A percentile compares a stretch with the other conserved stretches of the same genome.
Conservation (phyloP, 2,113 vertebrate genomes). For the Eurystomus gularis region DNA sequence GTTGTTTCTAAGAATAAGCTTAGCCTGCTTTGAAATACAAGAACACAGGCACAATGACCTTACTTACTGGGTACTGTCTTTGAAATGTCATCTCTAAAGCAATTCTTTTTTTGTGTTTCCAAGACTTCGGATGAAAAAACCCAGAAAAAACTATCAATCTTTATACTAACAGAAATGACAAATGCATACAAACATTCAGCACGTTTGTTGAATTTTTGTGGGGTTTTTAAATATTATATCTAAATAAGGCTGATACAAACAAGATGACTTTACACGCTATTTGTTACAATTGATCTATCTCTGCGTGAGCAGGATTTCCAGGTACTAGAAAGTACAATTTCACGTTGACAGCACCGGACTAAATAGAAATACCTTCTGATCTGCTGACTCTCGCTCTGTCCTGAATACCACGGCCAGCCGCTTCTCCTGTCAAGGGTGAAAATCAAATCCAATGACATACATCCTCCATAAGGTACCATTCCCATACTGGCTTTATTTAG, state of each 20-base stretch:
- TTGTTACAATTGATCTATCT: neutral
- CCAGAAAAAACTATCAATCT: neutral
- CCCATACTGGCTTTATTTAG: neutral
- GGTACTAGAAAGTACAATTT: neutral
- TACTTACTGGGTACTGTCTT: neutral
- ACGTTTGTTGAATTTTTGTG: neutral
- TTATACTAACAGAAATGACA: neutral
- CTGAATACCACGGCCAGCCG: neutral
- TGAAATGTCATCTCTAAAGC: neutral
- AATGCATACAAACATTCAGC: neutral
- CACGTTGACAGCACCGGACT: neutral
- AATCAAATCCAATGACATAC: neutral
- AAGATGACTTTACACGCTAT: neutral
- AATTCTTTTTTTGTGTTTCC: neutral
- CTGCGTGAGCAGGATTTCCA: neutral
- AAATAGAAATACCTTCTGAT: neutral
- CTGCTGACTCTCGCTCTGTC: neutral
- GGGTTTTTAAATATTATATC: neutral
- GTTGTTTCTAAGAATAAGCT: constrained; percentile 7
- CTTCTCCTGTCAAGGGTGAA: neutral
- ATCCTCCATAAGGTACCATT: neutral
- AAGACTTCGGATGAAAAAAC: neutral
- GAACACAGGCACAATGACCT: neutral
- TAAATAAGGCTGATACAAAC: neutral
- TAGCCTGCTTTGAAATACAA: neutral